Conservation (phyloP, 2,888 invertebrate species). For the Dichetophora obliterata region DNA sequence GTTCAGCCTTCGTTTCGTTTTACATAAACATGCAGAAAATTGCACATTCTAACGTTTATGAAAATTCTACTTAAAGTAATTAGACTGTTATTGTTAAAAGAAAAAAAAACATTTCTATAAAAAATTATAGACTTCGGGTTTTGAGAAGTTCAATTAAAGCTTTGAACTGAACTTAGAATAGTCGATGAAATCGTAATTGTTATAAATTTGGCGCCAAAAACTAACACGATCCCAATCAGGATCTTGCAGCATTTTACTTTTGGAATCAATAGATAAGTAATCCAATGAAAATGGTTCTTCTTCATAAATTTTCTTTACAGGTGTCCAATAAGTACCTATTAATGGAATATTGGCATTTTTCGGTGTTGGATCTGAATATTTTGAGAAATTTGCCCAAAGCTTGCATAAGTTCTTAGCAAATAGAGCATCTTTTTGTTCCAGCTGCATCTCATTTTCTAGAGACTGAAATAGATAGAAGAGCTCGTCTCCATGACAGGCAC, state of each 20-base stretch:
- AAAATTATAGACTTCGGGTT: no score
- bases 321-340: conserved; percentile 57
- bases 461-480: conserved; percentile 73
- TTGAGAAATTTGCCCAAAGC: conserved; percentile 78
- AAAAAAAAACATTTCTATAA: no score
- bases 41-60: no score
- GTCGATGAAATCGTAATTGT: conserved; percentile 57
- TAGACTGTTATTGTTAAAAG: no score
- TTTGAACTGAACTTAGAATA: conserved; percentile 54
- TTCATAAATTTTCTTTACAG: conserved; percentile 49
- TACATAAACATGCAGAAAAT: no score
- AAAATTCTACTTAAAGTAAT: no score
- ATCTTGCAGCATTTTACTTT: conserved; percentile 59
- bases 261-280: conserved; percentile 60
- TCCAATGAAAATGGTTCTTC: conserved; percentile 54
- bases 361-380: conserved; percentile 70
- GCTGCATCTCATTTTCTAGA: conserved; percentile 46
- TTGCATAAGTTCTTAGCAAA: conserved; percentile 71
- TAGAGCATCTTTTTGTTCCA: conserved; percentile 52
- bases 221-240: conserved; percentile 62
- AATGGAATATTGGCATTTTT: conserved; percentile 30
- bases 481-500: conserved; percentile 76
- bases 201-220: conserved; percentile 65
- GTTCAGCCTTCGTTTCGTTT: no score
- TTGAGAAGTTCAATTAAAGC: conserved; percentile 44